phyloP scores from a whole-genome alignment of 2,113 vertebrate species.

The Notarius lentiginosus region DNA sequence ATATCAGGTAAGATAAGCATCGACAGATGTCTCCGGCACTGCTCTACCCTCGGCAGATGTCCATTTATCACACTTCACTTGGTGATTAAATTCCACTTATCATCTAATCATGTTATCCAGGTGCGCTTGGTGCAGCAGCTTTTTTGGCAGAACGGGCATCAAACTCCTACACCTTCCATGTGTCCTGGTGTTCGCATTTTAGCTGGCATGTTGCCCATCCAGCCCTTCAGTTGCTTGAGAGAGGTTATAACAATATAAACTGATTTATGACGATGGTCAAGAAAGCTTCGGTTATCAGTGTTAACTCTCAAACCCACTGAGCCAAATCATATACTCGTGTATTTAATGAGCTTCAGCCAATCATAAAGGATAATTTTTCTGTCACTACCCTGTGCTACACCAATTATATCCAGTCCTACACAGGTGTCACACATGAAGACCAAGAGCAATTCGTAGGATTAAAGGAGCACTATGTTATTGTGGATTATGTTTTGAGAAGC shows the following conservation, averaged over 20 bases:
- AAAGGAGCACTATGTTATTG: background rate
- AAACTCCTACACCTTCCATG: background rate
- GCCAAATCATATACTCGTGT: too few species aligned
- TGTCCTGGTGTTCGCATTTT: background rate
- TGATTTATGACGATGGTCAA: background rate
- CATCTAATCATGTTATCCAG: background rate
- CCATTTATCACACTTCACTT: background rate
- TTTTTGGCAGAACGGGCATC: background rate
- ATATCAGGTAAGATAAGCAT: background rate
- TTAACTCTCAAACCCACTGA: background rate
- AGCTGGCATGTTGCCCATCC: background rate
- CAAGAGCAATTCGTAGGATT: conserved; percentile 8
- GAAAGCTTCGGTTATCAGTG: background rate
- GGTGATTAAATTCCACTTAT: background rate
- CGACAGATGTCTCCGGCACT: background rate
- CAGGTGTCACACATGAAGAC: conserved; percentile 5
- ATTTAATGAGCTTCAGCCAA: background rate
- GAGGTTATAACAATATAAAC: background rate
- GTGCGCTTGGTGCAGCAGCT: background rate
- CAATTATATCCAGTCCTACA: background rate
- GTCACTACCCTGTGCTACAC: background rate
- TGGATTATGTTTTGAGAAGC: conserved; percentile 5
- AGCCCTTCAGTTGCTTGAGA: background rate
- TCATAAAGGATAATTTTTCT: background rate
- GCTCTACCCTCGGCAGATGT: background rate